A percentile compares a stretch with the other conserved stretches of the same genome.
phyloP scores from a whole-genome alignment of 2,113 vertebrate species.

The Macrotis lagotis region DNA sequence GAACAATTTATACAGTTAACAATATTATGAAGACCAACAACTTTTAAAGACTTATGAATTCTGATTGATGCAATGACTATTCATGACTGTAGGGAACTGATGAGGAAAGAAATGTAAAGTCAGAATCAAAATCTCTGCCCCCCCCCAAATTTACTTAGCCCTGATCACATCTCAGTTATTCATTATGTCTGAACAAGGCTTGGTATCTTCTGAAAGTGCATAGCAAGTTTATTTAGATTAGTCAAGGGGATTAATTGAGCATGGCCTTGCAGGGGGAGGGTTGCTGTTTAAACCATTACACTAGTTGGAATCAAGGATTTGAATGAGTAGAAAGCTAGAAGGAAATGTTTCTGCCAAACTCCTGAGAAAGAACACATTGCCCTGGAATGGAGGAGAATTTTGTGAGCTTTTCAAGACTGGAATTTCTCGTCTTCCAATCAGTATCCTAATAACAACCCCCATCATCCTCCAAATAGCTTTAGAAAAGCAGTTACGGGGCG shows the following conservation, averaged over 20 bases:
- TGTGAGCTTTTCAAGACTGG: neutral
- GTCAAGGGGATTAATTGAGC: neutral
- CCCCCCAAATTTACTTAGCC: neutral
- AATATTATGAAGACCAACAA: no score
- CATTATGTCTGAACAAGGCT: neutral
- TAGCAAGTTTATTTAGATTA: neutral
- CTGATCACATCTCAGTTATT: neutral
- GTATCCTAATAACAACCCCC: neutral
- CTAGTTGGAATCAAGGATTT: neutral
- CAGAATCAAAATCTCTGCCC: neutral
- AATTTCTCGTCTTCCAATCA: neutral
- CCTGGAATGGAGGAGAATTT: neutral
- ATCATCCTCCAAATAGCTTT: neutral
- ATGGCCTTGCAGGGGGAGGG: neutral
- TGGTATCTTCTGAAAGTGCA: neutral
- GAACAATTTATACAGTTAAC: no score
- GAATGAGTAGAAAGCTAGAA: neutral
- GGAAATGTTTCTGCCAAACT: neutral
- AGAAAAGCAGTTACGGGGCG: no score
- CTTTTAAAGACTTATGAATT: neutral
- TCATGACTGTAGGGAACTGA: neutral
- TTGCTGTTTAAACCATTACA: no score
- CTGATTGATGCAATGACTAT: neutral
- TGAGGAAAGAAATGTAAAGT: neutral
- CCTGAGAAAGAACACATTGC: neutral